Evolutionary conservation across 2,888 invertebrate species (phyloP).

Genomic region (Stratiomys singularior): DNA sequence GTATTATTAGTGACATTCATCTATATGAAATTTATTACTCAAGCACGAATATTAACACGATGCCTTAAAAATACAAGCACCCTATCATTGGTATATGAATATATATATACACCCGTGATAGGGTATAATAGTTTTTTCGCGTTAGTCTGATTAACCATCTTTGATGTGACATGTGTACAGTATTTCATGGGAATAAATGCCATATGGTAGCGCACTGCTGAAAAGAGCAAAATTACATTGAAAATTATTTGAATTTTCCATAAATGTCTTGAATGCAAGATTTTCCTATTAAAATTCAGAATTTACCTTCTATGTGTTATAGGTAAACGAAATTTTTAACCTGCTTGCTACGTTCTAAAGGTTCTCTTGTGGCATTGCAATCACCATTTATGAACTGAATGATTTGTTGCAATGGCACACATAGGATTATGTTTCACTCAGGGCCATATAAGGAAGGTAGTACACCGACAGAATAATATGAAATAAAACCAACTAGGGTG

Average conservation of each 20-base stretch:
- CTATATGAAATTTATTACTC: too few relatives aligned
- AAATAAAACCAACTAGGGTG: background rate
- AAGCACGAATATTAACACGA: too few relatives aligned
- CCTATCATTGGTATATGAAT: too few relatives aligned
- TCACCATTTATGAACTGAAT: conserved; percentile 17
- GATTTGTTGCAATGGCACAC: conserved; percentile 18
- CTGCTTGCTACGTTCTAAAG: conserved; percentile 1
- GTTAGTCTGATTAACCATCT: too few relatives aligned
- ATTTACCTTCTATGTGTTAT: background rate
- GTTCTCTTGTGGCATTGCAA: conserved; percentile 10
- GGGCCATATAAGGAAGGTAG: background rate
- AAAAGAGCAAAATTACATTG: background rate
- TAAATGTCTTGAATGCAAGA: background rate
- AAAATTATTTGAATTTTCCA: background rate
- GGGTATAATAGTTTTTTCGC: too few relatives aligned
- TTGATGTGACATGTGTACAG: too few relatives aligned
- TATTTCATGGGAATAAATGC: too few relatives aligned
- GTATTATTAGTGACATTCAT: too few relatives aligned
- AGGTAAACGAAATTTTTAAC: conserved; percentile 7
- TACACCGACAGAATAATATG: background rate
- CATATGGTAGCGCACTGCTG: too few relatives aligned
- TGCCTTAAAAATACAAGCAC: too few relatives aligned
- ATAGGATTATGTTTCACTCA: background rate
- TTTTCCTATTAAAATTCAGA: background rate
- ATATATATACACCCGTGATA: too few relatives aligned